Evolutionary conservation across 2,797 vertebrate genomes (phyloP).

Genomic region (Sylvia borin): DNA sequence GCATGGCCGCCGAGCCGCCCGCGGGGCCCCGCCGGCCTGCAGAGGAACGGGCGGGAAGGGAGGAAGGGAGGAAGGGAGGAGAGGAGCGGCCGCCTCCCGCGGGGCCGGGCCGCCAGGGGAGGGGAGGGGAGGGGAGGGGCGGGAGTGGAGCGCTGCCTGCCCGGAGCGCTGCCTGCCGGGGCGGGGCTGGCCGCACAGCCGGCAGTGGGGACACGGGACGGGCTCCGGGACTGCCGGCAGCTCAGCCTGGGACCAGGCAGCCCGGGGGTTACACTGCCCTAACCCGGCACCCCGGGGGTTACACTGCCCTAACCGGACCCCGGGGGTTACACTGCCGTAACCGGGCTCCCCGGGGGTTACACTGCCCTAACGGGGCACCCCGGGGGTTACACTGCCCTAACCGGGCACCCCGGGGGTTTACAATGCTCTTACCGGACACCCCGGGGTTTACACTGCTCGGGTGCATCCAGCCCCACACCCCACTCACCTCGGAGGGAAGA

Average conservation of each 20-base stretch:
- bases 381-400: too few relatives aligned
- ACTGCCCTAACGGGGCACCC: too few relatives aligned
- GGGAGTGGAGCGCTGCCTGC: background rate
- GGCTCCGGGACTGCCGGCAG: background rate
- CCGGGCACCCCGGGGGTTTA: accelerated
- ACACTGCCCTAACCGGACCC: accelerated
- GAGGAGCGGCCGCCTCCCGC: background rate
- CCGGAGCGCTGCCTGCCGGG: too few relatives aligned
- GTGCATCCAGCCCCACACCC: background rate
- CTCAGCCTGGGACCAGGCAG: too few relatives aligned
- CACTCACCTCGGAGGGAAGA: too few relatives aligned
- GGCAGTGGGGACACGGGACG: background rate
- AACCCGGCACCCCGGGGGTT: too few relatives aligned
- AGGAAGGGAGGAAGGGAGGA: too few relatives aligned
- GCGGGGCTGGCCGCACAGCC: background rate
- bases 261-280: too few relatives aligned
- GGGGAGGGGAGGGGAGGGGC: background rate
- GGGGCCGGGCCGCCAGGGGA: background rate
- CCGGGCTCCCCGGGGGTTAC: too few relatives aligned
- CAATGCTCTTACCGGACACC: accelerated
- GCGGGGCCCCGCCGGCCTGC: background rate
- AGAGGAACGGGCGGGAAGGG: background rate
- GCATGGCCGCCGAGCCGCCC: background rate
- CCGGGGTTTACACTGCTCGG: accelerated
- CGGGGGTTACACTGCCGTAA: too few relatives aligned